These are phyloP conservation scores for Brevipalpus yothersi DNA, from an alignment of 1,140 invertebrate species.

Conservation along the genomic window DNA sequence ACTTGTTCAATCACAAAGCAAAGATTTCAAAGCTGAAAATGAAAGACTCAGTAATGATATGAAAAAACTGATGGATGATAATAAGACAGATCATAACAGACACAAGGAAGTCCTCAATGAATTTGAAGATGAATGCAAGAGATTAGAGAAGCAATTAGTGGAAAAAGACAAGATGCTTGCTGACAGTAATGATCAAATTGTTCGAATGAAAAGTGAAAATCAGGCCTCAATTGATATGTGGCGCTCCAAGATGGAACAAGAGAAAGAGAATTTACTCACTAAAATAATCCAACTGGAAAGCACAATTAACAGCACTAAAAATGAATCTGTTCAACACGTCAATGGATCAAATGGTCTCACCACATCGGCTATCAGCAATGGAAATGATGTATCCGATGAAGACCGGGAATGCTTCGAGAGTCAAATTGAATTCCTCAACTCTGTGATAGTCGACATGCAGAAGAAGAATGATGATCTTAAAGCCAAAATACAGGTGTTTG, in stretches of 20 bases:
- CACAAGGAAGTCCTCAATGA: conserved; percentile 8
- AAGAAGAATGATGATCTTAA: conserved; percentile 61
- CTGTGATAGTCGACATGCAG: conserved; percentile 86
- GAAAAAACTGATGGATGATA: not conserved
- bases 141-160: conserved; percentile 3
- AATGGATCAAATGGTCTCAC: not conserved
- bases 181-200: not conserved
- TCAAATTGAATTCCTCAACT: conserved; percentile 77
- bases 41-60: conserved; percentile 8
- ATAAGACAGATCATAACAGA: not conserved
- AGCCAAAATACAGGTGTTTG: conserved; percentile 47
- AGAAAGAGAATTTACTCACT: conserved; percentile 8
- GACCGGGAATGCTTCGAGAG: conserved; percentile 36
- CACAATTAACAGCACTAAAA: conserved; percentile 1
- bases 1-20: conserved; percentile 3
- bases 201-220: not conserved
- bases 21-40: conserved; percentile 2
- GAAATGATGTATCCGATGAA: conserved; percentile 19
- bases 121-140: conserved; percentile 10
- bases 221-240: not conserved
- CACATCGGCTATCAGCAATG: no score
- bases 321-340: not conserved
- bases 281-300: conserved; percentile 8
- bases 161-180: not conserved
- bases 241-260: conserved; percentile 2